These are phyloP conservation scores for Drosophila baimaii DNA, from an alignment of 1,140 invertebrate species.

Conservation along the genomic window DNA sequence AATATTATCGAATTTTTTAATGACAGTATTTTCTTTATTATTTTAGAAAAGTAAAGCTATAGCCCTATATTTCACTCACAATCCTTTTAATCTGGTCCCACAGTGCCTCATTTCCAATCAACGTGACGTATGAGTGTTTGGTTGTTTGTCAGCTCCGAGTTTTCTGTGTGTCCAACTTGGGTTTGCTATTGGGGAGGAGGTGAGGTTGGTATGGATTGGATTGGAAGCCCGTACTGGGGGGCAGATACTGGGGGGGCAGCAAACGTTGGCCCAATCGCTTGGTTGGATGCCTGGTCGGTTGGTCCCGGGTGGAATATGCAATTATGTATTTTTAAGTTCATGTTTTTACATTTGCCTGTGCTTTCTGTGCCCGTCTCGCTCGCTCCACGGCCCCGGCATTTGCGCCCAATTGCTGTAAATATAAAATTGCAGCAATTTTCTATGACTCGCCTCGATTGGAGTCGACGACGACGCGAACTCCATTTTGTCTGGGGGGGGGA, in stretches of 20 bases:
- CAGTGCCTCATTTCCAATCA: conserved; percentile 67
- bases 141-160: conserved; percentile 71
- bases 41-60: not conserved
- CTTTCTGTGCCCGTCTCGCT: conserved; percentile 25
- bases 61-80: not conserved
- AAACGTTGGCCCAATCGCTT: conserved; percentile 37
- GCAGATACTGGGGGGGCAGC: conserved; percentile 32
- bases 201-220: conserved; percentile 11
- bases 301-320: conserved; percentile 72
- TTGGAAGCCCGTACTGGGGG: conserved; percentile 1
- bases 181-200: conserved; percentile 28
- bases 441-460: conserved; percentile 77
- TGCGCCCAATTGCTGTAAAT: conserved; percentile 81
- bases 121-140: conserved; percentile 77
- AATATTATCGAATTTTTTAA: too few species aligned
- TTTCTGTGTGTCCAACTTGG: conserved; percentile 62
- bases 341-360: conserved; percentile 76
- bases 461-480: conserved; percentile 66
- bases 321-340: conserved; percentile 83
- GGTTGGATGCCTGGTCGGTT: conserved; percentile 20
- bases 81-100: conserved; percentile 5
- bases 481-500: conserved; percentile 17
- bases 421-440: conserved; percentile 82
- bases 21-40: not conserved
- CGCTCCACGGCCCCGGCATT: conserved; percentile 38